Conservation (phyloP, 2,888 invertebrate genomes). For the Microctonus aethiopoides region DNA sequence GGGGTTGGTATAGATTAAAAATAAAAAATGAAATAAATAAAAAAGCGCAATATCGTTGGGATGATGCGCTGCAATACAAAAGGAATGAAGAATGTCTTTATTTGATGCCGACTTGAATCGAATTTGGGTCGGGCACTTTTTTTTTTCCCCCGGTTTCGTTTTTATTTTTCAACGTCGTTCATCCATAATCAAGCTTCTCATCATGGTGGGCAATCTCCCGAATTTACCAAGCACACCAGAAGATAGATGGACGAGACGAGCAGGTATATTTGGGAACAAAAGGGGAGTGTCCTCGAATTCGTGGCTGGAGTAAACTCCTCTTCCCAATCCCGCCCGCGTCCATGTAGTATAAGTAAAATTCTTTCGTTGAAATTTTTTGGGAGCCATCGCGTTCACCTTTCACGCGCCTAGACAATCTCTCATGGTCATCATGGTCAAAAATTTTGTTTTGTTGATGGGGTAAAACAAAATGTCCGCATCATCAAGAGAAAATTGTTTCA, state of each 20-base stretch:
- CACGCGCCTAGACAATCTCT: conserved; percentile 44
- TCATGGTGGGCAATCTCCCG: conserved; percentile 47
- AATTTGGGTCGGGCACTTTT: conserved; percentile 53
- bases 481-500: background rate
- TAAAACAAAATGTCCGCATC: conserved; percentile 5
- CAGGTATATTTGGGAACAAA: conserved; percentile 46
- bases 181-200: conserved; percentile 48
- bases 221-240: background rate
- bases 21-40: conserved; percentile 3
- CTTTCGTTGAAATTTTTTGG: conserved; percentile 38
- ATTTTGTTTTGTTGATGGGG: conserved; percentile 1
- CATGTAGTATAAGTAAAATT: conserved; percentile 32
- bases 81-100: conserved; percentile 65
- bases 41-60: background rate
- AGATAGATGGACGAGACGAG: conserved; percentile 36
- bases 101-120: conserved; percentile 56
- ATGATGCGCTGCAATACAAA: conserved; percentile 49
- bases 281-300: conserved; percentile 56
- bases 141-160: conserved; percentile 35
- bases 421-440: conserved; percentile 35
- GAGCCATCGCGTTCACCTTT: conserved; percentile 41
- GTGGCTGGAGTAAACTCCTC: conserved; percentile 39
- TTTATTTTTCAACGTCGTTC: conserved; percentile 13
- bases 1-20: conserved; percentile 22
- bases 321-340: conserved; percentile 28